These are phyloP conservation scores for Folsomia candida DNA, from an alignment of 2,888 invertebrate genomes.

Conservation along the genomic window DNA sequence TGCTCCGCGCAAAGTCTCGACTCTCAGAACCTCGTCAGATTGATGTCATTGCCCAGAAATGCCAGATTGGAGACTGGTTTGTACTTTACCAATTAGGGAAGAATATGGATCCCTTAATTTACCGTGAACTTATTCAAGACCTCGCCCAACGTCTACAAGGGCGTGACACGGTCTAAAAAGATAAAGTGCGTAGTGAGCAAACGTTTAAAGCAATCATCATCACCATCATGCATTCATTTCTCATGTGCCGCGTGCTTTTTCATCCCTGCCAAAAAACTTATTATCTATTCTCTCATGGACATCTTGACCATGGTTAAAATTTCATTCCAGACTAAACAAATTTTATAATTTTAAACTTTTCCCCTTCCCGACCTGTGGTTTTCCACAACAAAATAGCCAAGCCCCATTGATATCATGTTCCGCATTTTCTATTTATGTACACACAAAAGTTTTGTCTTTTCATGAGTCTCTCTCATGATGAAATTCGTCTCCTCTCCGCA, in stretches of 20 bases:
- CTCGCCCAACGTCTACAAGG: slow-evolving; percentile 60
- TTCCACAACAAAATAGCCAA: not conserved
- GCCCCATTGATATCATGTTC: not conserved
- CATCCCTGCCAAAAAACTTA: not conserved
- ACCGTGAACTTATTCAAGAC: slow-evolving; percentile 71
- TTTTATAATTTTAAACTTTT: not conserved
- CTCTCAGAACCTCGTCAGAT: slow-evolving; percentile 68
- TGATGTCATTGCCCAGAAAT: slow-evolving; percentile 72
- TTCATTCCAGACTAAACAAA: not conserved
- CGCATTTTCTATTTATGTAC: not conserved
- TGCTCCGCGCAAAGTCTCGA: slow-evolving; percentile 80
- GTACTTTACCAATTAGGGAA: slow-evolving; percentile 78
- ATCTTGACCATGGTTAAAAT: not conserved
- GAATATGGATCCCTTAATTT: slow-evolving; percentile 72
- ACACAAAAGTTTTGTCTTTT: not conserved
- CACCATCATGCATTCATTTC: not conserved
- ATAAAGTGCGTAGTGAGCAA: too few relatives aligned
- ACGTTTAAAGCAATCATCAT: not conserved
- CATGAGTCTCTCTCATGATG: not conserved
- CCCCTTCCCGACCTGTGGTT: not conserved
- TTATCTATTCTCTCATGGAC: not conserved
- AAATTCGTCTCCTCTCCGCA: not conserved
- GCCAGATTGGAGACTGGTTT: slow-evolving; percentile 86
- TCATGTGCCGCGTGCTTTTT: too few relatives aligned
- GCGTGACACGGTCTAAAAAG: slow-evolving; percentile 48